Evolutionary conservation across 2,888 invertebrate species (phyloP), one percentile per base, ranked within the genome.

Genomic region (Hyposoter dolosus): DNA sequence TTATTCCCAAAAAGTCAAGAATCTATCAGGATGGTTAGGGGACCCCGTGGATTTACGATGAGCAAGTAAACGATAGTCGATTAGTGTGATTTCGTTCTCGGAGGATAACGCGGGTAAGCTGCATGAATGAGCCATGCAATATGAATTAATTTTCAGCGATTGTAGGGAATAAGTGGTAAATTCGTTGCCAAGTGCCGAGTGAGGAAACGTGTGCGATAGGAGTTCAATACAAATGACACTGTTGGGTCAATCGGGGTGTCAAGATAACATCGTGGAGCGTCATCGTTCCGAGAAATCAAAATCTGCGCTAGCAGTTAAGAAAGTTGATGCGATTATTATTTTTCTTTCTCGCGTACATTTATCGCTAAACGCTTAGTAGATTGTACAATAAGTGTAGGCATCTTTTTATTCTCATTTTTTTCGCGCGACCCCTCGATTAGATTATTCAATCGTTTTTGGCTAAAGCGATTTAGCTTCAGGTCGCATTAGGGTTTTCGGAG

Each of bases 201-300:
- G 47, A 47, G 28, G 28, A n/a, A 19, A 40, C 32, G 66, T 40
- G 40, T 35, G 40, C 66, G 66, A 66, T 66, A n/a, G n/a, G 9
- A 40, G 66, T 66, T 35, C n/a, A 2, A 40, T 19, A 50, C 35
- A 19, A 50, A 71, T 69, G 60, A 69, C 79, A 75, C 53, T 32
- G 66, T n/a, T 72, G 76, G 84, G 81, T 77, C 81, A 77, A 71
- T 81, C 65, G 47, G 76, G 56, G 72, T 50, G 43, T 47, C 66
- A 53, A 45, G 79, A 78, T 84, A 77, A 84, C 60, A 76, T 81
- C 77, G 56, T n/a, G 65, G 35, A 69, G 15, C 72, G 32, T 72
- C 77, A 47, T 74, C 60, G 43, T 84, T 82, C 81, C 56, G 15
- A 68, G 84, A 84, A 84, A 84, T 60, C 7, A 50, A 84, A 84